A percentile compares a stretch with the other conserved stretches of the same genome.
These are phyloP conservation scores for Helarctos malayanus DNA, from an alignment of 2,797 vertebrate genomes.

Conservation along the genomic window DNA sequence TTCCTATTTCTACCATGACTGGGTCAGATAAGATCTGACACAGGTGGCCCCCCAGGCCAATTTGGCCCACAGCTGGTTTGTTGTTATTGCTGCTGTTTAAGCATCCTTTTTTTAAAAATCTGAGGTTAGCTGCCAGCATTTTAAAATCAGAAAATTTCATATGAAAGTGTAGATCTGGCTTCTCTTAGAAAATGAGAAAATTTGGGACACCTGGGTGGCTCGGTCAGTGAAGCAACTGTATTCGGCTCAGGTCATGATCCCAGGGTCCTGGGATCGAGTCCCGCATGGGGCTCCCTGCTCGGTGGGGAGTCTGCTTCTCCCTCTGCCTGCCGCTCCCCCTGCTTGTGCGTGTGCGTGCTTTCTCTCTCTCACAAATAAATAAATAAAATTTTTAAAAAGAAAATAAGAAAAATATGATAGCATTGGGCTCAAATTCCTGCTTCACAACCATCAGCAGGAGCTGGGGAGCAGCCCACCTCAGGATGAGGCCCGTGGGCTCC, in stretches of 20 bases:
- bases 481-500: fast-evolving
- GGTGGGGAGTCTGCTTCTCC: neutral
- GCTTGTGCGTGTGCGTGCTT: too few relatives aligned
- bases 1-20: neutral
- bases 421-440: neutral
- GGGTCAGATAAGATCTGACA: neutral
- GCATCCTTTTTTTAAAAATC: neutral
- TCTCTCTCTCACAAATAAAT: too few relatives aligned
- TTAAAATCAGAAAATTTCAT: neutral
- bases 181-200: neutral
- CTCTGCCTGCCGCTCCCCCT: too few relatives aligned
- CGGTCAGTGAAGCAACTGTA: neutral
- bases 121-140: neutral
- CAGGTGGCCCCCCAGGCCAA: neutral
- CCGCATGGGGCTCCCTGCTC: neutral
- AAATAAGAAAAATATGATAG: neutral
- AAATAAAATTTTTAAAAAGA: neutral
- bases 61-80: neutral
- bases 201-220: neutral
- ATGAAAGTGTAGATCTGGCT: neutral
- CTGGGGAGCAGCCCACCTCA: neutral
- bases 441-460: neutral
- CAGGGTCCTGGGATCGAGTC: neutral
- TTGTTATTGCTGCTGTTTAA: neutral
- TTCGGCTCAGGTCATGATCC: neutral